Evolutionary conservation across 2,113 vertebrate genomes (phyloP).

Genomic region (Dasyprocta punctata): DNA sequence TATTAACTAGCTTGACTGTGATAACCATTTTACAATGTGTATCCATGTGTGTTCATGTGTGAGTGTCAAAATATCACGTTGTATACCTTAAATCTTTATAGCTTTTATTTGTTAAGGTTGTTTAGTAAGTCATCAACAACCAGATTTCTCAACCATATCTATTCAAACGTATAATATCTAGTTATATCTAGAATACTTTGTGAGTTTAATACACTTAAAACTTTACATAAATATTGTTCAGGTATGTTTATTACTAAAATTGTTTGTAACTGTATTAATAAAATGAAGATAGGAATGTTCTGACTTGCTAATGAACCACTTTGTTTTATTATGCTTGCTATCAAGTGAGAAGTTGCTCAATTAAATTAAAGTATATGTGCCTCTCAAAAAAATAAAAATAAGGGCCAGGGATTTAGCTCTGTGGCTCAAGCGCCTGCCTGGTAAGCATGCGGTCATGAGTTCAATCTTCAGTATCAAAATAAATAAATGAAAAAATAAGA

Average conservation of each 20-base stretch:
- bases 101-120: not conserved
- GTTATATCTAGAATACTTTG: not conserved
- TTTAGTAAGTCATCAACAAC: not conserved
- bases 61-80: not conserved
- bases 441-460: too few relatives aligned
- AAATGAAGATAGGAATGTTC: not conserved
- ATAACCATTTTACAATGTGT: not conserved
- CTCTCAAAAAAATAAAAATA: too few relatives aligned
- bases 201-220: not conserved
- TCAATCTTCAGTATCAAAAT: too few relatives aligned
- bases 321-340: too few relatives aligned
- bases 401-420: too few relatives aligned
- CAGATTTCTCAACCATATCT: not conserved
- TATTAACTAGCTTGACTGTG: not conserved
- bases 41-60: not conserved
- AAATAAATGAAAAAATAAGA: too few relatives aligned
- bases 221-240: not conserved
- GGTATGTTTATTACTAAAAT: not conserved
- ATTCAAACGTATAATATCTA: not conserved
- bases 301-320: not conserved
- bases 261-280: not conserved
- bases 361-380: too few relatives aligned
- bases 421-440: too few relatives aligned
- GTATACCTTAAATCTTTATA: not conserved
- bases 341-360: too few relatives aligned